phyloP scores from a whole-genome alignment of 2,113 vertebrate species.

The Saccopteryx bilineata region DNA sequence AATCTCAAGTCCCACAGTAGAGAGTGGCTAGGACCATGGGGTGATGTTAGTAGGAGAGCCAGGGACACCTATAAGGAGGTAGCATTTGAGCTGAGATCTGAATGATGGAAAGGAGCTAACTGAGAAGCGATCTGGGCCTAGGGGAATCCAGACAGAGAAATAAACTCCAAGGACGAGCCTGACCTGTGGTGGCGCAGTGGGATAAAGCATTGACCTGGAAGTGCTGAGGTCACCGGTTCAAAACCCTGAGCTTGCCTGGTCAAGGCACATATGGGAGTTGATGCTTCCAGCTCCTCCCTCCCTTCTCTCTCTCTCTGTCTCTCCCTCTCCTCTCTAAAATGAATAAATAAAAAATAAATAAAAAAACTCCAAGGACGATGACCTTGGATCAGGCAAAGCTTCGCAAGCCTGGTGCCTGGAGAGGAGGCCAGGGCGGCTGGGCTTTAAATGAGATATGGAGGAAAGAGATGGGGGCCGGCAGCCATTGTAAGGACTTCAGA shows the following conservation, averaged over 20 bases:
- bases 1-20: rapidly evolving
- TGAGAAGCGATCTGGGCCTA: neutral
- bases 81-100: neutral
- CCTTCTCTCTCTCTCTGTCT: too few species aligned
- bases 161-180: neutral
- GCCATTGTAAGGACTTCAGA: neutral
- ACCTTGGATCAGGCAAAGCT: neutral
- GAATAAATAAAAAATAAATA: too few species aligned
- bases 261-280: too few species aligned
- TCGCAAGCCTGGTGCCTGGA: rapidly evolving
- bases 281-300: too few species aligned
- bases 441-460: neutral
- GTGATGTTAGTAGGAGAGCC: too few species aligned
- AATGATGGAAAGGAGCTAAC: neutral
- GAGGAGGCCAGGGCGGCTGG: neutral
- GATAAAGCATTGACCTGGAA: too few species aligned
- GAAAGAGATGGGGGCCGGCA: neutral
- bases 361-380: neutral
- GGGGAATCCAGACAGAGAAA: neutral
- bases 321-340: too few species aligned
- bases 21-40: rapidly evolving
- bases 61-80: neutral
- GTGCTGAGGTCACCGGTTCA: too few species aligned
- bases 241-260: too few species aligned
- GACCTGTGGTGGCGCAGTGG: too few species aligned